These are phyloP conservation scores for Tetheella fluctuosa DNA, from an alignment of 2,888 invertebrate genomes.

Conservation along the genomic window DNA sequence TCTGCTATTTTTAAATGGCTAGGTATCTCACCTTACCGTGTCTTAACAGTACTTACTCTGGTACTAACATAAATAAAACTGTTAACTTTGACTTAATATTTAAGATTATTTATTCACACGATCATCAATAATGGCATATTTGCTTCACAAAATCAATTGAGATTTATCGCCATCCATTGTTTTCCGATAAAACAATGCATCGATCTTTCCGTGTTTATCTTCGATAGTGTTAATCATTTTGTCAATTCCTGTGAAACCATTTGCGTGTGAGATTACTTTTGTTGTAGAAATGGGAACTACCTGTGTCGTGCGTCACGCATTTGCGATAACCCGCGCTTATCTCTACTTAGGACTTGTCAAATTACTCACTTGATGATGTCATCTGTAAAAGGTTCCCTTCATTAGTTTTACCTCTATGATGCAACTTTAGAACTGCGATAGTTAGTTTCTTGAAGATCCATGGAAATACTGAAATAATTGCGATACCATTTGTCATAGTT, in stretches of 20 bases:
- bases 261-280: constrained; percentile 33
- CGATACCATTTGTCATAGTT: constrained; percentile 8
- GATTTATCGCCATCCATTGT: neutral
- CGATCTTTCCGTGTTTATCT: constrained; percentile 8
- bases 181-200: neutral
- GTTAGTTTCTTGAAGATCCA: neutral
- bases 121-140: neutral
- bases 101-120: neutral
- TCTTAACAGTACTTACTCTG: no score
- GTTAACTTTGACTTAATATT: no score
- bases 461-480: neutral
- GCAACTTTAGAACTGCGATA: neutral
- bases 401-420: neutral
- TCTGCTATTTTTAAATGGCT: neutral
- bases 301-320: constrained; percentile 57
- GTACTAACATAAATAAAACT: no score
- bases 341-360: constrained; percentile 55
- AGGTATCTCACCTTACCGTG: no score
- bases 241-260: constrained; percentile 12
- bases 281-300: constrained; percentile 47
- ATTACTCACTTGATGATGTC: constrained; percentile 62
- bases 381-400: constrained; percentile 33
- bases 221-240: constrained; percentile 6
- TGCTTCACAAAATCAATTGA: neutral
- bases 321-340: constrained; percentile 61